Evolutionary conservation across 2,888 invertebrate species (phyloP).

Genomic region (Philaethria dido): DNA sequence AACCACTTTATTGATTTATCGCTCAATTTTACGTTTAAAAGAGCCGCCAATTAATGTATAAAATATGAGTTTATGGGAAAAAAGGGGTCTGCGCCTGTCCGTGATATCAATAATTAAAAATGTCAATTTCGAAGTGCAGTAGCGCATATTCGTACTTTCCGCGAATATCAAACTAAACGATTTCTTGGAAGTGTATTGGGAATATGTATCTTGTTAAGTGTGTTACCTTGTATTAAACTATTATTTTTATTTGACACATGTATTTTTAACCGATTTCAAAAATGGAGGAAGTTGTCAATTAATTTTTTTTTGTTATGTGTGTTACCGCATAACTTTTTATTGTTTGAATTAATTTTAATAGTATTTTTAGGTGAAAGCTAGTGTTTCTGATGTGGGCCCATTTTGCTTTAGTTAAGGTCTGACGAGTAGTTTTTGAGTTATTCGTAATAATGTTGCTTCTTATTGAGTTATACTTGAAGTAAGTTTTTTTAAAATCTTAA

Average conservation of each 20-base stretch:
- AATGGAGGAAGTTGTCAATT: too few relatives aligned
- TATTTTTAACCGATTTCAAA: too few relatives aligned
- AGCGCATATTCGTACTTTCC: conserved; percentile 15
- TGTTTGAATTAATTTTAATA: too few relatives aligned
- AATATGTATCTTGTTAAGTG: not conserved
- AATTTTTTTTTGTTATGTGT: too few relatives aligned
- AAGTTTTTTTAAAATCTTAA: too few relatives aligned
- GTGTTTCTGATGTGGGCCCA: too few relatives aligned
- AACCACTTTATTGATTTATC: conserved; percentile 22
- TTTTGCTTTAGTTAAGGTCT: too few relatives aligned
- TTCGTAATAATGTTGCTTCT: too few relatives aligned
- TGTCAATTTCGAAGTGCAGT: conserved; percentile 16
- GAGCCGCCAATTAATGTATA: conserved; percentile 23
- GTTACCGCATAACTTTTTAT: too few relatives aligned
- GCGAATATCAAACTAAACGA: conserved; percentile 4
- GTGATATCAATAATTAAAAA: conserved; percentile 24
- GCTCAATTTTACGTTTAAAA: conserved; percentile 13
- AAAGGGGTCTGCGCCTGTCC: not conserved
- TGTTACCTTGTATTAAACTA: not conserved
- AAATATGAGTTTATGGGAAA: conserved; percentile 17
- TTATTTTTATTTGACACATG: not conserved
- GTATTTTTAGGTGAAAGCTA: too few relatives aligned
- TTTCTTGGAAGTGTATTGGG: not conserved
- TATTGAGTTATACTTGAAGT: too few relatives aligned
- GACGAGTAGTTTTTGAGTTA: too few relatives aligned